Percentiles rank a stretch among this genome's conserved stretches.
phyloP scores from a whole-genome alignment of 2,888 invertebrate genomes.

The Xestia xanthographa region DNA sequence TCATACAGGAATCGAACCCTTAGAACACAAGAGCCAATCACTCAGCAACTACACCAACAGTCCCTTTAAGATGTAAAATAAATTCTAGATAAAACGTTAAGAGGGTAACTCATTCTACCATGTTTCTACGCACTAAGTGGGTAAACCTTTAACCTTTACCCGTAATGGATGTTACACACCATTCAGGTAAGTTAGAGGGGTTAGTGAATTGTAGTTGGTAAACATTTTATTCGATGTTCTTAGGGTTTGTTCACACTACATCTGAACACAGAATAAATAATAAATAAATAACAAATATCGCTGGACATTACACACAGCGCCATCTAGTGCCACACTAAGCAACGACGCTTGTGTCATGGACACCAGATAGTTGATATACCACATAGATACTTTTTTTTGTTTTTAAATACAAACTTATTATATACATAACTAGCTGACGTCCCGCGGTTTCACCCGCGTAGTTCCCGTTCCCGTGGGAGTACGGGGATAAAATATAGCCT shows the following conservation, averaged over 20 bases:
- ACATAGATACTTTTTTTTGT: too few relatives aligned
- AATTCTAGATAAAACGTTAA: slow-evolving; percentile 17
- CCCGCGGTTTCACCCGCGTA: too few relatives aligned
- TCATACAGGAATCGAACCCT: not conserved
- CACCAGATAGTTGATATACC: too few relatives aligned
- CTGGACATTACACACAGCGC: too few relatives aligned
- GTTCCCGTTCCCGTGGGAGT: too few relatives aligned
- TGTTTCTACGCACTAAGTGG: slow-evolving; percentile 32
- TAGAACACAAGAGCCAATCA: not conserved
- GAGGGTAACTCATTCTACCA: slow-evolving; percentile 1
- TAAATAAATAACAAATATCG: too few relatives aligned
- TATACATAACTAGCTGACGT: too few relatives aligned
- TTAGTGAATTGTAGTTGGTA: slow-evolving; percentile 44
- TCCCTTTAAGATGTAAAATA: not conserved
- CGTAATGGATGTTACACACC: slow-evolving; percentile 45
- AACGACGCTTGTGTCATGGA: too few relatives aligned
- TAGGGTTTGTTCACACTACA: not conserved
- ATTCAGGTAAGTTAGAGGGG: slow-evolving; percentile 27
- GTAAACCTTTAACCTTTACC: slow-evolving; percentile 45
- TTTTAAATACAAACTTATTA: too few relatives aligned
- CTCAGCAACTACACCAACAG: not conserved
- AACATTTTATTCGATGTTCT: slow-evolving; percentile 43
- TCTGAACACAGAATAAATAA: too few relatives aligned
- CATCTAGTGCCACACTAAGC: too few relatives aligned
- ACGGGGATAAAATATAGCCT: too few relatives aligned